Evolutionary conservation across 2,888 invertebrate species (phyloP), one percentile per base, ranked within the genome.

Genomic region (Lepidochitona cinerea): DNA sequence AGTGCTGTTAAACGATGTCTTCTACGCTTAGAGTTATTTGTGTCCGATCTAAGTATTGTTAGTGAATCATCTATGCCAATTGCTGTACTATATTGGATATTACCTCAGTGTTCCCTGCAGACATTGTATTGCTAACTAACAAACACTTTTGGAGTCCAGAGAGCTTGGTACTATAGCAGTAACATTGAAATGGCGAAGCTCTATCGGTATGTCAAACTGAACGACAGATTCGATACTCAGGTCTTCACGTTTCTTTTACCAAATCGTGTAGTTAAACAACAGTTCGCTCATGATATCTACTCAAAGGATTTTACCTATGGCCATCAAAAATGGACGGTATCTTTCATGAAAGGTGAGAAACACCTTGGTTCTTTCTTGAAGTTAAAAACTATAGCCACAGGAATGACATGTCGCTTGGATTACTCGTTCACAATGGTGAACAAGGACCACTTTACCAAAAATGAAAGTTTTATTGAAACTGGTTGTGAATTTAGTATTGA

Each of bases 211-310:
- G 94, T 95, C 91, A 94, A 94, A 92, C 93, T 95, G 81, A 94
- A 95, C 87, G 95, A 95, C 92, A 93, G 95, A 90, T 94, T 94
- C 91, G 94, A 95, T 92, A 95, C 95, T 81, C 95, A 95, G 91
- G 94, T 95, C 85, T 96, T 95, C 92, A 95, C 95, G 75, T 96
- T 96, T 91, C 94, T 95, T 86, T 94, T 96, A 83, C 95, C 95
- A 77, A 93, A 94, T 85, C 94, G 94, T 74, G 94, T 95, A 80
- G 94, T 95, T 67, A 92, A 95, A 74, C 95, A 95, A 91, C 32
- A 59, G 4, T 93, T 94, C 68, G 94, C 95, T 88, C 93, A 95
- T 75, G 95, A 95, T 91, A 94, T 95, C 85, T 95, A 94, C 78
- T 94, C 95, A 82, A 95, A 95, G 90, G 95, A 95, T 90, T 94